phyloP scores from a whole-genome alignment of 2,888 invertebrate species.

The Polyommatus iphigenia region DNA sequence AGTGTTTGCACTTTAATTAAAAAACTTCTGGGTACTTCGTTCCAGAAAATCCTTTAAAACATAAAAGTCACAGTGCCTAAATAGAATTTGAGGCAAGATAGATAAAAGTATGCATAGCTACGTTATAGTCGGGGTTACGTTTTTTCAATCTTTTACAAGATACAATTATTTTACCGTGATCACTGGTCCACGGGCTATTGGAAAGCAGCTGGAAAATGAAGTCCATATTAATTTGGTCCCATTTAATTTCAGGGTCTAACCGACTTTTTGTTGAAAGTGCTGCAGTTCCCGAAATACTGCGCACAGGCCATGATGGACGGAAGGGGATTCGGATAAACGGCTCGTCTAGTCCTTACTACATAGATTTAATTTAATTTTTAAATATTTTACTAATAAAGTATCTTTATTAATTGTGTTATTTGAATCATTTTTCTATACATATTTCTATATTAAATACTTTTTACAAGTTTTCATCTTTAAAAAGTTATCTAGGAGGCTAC shows the following conservation, averaged over 20 bases:
- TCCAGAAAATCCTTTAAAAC: too few species aligned
- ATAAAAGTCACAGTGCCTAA: too few species aligned
- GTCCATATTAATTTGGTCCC: background rate
- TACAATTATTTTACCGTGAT: too few species aligned
- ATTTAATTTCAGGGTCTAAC: constrained; percentile 81
- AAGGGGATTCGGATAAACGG: constrained; percentile 60
- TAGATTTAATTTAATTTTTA: constrained; percentile 24
- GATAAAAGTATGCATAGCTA: too few species aligned
- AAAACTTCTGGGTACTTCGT: too few species aligned
- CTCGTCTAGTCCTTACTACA: constrained; percentile 34
- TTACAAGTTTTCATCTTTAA: background rate
- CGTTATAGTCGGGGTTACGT: too few species aligned
- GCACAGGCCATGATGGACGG: constrained; percentile 85
- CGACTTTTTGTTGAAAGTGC: constrained; percentile 83
- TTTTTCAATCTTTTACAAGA: too few species aligned
- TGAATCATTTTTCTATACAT: background rate
- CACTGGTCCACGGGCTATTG: too few species aligned
- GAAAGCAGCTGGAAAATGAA: background rate
- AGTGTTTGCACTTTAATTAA: too few species aligned
- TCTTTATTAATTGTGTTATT: background rate
- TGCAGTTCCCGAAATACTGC: constrained; percentile 87
- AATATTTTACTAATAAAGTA: constrained; percentile 23
- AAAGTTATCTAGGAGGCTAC: too few species aligned
- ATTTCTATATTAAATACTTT: background rate
- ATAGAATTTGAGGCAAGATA: too few species aligned